Percentiles rank a stretch among this genome's conserved stretches.
These are phyloP conservation scores for Drosophila arizonae DNA, from an alignment of 1,140 invertebrate genomes.

Conservation along the genomic window DNA sequence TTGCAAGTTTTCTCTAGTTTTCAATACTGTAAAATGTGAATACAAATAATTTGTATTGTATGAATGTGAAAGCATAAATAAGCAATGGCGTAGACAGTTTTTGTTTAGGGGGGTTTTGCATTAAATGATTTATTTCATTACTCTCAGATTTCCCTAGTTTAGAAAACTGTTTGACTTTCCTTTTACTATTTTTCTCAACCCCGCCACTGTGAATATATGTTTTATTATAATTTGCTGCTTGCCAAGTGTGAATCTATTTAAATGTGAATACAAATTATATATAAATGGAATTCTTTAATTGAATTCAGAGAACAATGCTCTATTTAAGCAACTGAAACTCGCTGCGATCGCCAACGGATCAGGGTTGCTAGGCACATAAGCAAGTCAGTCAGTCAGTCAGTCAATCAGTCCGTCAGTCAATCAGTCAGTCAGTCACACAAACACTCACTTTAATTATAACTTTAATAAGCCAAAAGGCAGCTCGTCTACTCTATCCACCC, in stretches of 20 bases:
- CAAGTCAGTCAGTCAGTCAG: background rate
- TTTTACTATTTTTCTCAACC: slow-evolving; percentile 2
- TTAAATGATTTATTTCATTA: no score
- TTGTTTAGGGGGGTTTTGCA: no score
- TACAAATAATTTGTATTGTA: no score
- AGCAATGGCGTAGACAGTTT: no score
- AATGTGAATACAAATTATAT: slow-evolving; percentile 68
- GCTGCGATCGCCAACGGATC: background rate
- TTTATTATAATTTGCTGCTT: slow-evolving; percentile 16
- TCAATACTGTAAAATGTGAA: no score
- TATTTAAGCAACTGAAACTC: slow-evolving; percentile 31
- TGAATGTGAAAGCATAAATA: no score
- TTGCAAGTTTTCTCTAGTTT: no score
- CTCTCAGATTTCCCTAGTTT: no score
- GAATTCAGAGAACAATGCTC: slow-evolving; percentile 65
- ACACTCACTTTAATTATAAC: slow-evolving; percentile 80
- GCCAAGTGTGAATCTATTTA: slow-evolving; percentile 71
- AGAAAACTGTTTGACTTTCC: no score
- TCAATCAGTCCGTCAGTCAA: slow-evolving; percentile 9
- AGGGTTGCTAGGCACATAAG: slow-evolving; percentile 7
- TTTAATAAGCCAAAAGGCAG: slow-evolving; percentile 73
- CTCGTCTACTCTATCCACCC: slow-evolving; percentile 53
- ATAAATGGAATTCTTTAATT: slow-evolving; percentile 64
- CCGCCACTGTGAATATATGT: slow-evolving; percentile 4
- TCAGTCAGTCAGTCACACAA: slow-evolving; percentile 1